Evolutionary conservation across 2,888 invertebrate species (phyloP), one percentile per base, ranked within the genome.

Genomic region (Drosophila cognata): DNA sequence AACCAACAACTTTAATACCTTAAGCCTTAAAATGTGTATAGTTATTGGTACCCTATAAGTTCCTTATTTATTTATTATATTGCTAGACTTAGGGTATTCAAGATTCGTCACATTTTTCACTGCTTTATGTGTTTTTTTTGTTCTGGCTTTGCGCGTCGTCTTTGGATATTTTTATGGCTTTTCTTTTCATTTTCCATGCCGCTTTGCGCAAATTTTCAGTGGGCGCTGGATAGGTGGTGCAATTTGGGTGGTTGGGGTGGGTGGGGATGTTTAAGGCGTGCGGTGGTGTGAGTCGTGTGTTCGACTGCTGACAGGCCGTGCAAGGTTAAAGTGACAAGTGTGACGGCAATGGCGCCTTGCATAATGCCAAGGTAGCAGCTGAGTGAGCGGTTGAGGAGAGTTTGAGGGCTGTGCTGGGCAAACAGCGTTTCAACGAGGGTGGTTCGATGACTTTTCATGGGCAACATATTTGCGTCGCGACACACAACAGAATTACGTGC

Each of bases 251-350:
- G 13, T 29, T 38, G 50, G 21, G 0, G 10, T 7, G 11, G 21
- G 21, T 21, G 46, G 8, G 16, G 16, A 4, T 7, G 21, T 6
- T 21, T 21, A 21, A 43, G 43, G 43, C 6, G 38, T 50, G 18
- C 38, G 58, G 41, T 33, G 36, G 35, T 21, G 35, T 16, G 53
- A 4, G 35, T 21, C 25, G 18, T 48, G 50, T 46, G 51, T 25
- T 4, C 48, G 67, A 5, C 53, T 51, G 83, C 76, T 85, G 85
- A 90, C 88, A 88, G 90, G 90, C 89, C 84, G 77, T 84, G 89
- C 84, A 87, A 87, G 87, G 89, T 90, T 89, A 90, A 89, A 89
- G 89, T 89, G 89, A 89, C 88, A 89, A 89, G 88, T 88, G 90
- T 82, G 82, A 79, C 74, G 84, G 81, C 82, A 66, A 79, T 88